phyloP scores from a whole-genome alignment of 2,113 vertebrate genomes.

The Hippocampus zosterae region DNA sequence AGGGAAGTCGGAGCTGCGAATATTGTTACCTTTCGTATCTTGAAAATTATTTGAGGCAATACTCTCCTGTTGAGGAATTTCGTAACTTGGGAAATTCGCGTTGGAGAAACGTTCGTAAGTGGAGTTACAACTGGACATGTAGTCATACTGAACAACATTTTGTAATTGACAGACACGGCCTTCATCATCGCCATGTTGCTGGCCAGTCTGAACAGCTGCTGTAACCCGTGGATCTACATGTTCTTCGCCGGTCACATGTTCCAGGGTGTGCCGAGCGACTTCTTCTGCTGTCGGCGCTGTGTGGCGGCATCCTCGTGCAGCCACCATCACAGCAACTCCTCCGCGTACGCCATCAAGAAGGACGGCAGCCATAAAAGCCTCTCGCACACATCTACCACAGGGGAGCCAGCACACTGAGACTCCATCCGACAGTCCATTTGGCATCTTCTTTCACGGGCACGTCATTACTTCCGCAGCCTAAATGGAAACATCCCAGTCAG shows the following conservation, averaged over 20 bases:
- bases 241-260: constrained; percentile 89
- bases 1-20: too few relatives aligned
- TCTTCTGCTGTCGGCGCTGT: constrained; percentile 78
- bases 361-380: constrained; percentile 76
- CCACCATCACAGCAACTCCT: constrained; percentile 76
- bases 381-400: constrained; percentile 58
- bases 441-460: constrained; percentile 4
- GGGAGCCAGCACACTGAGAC: constrained; percentile 19
- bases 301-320: constrained; percentile 60
- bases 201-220: constrained; percentile 94
- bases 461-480: neutral
- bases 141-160: neutral
- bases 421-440: constrained; percentile 14
- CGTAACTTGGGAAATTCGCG: too few relatives aligned
- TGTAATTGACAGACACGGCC: constrained; percentile 69
- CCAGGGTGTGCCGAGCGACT: constrained; percentile 75
- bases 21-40: too few relatives aligned
- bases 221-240: constrained; percentile 98
- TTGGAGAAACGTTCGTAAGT: too few relatives aligned
- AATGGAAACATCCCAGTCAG: neutral
- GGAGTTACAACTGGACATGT: too few relatives aligned
- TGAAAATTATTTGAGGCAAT: too few relatives aligned
- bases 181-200: constrained; percentile 92
- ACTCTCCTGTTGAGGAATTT: too few relatives aligned
- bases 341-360: constrained; percentile 77